A percentile compares a stretch with the other conserved stretches of the same genome.
Evolutionary conservation across 1,140 invertebrate species (phyloP).

Genomic region (Neotoxoptera formosana): DNA sequence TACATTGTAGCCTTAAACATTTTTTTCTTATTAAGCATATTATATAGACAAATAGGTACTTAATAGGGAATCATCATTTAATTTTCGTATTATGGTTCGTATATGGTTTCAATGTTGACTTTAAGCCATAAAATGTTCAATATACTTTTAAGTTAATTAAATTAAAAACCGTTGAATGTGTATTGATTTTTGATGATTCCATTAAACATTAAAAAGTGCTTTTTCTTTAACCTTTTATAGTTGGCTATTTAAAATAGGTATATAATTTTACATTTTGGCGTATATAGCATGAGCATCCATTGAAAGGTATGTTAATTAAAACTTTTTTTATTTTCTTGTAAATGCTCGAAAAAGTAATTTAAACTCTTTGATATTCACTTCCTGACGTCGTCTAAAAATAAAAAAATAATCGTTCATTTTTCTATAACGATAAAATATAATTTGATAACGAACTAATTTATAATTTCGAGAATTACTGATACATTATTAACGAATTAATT

Average conservation of each 20-base stretch:
- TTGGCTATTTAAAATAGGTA: slow-evolving; percentile 35
- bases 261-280: not conserved
- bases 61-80: not conserved
- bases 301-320: slow-evolving; percentile 43
- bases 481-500: slow-evolving; percentile 44
- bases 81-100: not conserved
- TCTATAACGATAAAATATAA: not conserved
- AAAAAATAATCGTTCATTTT: not conserved
- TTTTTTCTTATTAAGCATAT: not conserved
- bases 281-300: not conserved
- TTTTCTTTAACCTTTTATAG: slow-evolving; percentile 6
- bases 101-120: not conserved
- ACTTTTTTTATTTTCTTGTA: slow-evolving; percentile 40
- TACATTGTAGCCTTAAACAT: not conserved
- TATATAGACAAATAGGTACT: not conserved
- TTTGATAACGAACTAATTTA: slow-evolving; percentile 12
- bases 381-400: not conserved
- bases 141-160: slow-evolving; percentile 33
- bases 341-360: slow-evolving; percentile 33
- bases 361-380: slow-evolving; percentile 31
- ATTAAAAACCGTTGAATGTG: slow-evolving; percentile 5
- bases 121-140: not conserved
- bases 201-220: not conserved
- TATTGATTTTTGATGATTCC: slow-evolving; percentile 32
- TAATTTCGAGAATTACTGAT: slow-evolving; percentile 17